Evolutionary conservation across 2,113 vertebrate genomes (phyloP).

Genomic region (Grantiella picta): DNA sequence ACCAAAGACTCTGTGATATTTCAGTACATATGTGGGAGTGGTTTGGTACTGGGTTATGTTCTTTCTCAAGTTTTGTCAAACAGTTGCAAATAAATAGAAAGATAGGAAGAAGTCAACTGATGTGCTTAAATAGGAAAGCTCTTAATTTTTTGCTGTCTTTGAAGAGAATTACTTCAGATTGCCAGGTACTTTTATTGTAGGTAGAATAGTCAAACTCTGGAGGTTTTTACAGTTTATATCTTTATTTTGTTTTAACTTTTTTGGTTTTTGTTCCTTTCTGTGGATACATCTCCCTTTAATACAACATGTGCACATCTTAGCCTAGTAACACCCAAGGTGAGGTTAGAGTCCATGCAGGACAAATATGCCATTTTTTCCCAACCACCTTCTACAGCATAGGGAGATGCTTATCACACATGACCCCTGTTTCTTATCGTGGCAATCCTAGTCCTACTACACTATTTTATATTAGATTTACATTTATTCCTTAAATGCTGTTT

Average conservation of each 20-base stretch:
- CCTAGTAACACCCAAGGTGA: background rate
- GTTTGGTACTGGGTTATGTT: background rate
- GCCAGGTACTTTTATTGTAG: background rate
- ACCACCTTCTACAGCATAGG: background rate
- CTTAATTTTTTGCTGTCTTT: background rate
- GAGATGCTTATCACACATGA: background rate
- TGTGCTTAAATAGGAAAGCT: background rate
- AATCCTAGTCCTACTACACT: background rate
- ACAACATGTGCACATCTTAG: background rate
- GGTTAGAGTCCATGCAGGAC: background rate
- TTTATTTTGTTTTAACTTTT: too few relatives aligned
- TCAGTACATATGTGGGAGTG: background rate
- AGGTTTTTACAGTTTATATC: background rate
- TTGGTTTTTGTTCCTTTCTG: background rate
- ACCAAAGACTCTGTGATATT: background rate
- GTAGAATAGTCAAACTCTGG: background rate
- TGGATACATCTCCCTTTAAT: background rate
- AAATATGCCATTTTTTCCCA: background rate
- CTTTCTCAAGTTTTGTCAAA: background rate
- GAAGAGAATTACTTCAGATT: background rate
- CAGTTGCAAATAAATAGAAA: background rate
- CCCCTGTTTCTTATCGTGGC: background rate
- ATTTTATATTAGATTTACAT: background rate
- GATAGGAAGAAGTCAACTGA: background rate
- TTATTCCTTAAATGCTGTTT: background rate